A percentile compares a stretch with the other conserved stretches of the same genome.
Conservation (phyloP, 1,140 invertebrate species). For the Leptestheria dahalacensis region DNA sequence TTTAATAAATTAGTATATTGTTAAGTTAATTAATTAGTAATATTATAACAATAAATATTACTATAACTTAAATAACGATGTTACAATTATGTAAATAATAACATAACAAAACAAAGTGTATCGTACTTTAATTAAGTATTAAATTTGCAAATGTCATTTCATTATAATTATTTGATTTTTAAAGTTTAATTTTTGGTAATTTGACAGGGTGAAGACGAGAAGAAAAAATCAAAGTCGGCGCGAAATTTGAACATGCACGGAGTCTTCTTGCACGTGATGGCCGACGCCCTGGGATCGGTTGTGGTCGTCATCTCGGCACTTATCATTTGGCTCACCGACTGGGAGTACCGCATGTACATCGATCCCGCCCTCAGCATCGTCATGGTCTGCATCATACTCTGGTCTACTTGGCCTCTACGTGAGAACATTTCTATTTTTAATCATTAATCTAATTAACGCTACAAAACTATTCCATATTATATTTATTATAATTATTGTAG, state of each 20-base stretch:
- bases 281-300: constrained; percentile 86
- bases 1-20: too few species aligned
- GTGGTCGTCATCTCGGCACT: constrained; percentile 90
- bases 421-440: constrained; percentile 11
- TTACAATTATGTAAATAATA: too few species aligned
- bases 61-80: too few species aligned
- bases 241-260: constrained; percentile 93
- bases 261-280: constrained; percentile 92
- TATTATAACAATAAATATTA: too few species aligned
- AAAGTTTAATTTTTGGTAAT: too few species aligned
- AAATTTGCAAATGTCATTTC: too few species aligned
- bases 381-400: constrained; percentile 60
- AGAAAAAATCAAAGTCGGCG: constrained; percentile 26
- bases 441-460: background rate
- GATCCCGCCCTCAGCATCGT: constrained; percentile 83
- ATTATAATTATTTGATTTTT: too few species aligned
- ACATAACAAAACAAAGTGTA: too few species aligned
- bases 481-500: constrained; percentile 12
- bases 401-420: constrained; percentile 66
- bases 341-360: constrained; percentile 62
- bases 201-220: constrained; percentile 2
- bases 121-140: too few species aligned
- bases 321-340: constrained; percentile 73
- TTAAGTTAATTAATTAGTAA: too few species aligned
- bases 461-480: too few species aligned